These are phyloP conservation scores for Pygoscelis antarcticus DNA, from an alignment of 2,113 vertebrate species.

Conservation along the genomic window DNA sequence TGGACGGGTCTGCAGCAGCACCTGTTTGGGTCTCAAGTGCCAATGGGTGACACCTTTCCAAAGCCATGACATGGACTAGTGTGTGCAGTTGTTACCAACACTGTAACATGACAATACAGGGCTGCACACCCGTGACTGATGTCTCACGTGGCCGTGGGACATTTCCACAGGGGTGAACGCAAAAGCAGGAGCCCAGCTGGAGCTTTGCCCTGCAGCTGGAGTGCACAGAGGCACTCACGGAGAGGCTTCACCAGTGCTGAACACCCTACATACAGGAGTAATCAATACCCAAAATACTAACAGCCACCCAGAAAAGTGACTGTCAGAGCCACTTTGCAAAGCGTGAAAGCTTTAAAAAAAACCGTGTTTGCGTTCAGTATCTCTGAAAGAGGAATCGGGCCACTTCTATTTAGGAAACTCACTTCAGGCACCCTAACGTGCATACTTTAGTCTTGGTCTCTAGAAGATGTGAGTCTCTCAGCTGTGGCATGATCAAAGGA, in stretches of 20 bases:
- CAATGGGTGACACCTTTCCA: neutral
- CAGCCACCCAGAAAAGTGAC: neutral
- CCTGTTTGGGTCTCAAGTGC: neutral
- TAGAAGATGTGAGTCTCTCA: neutral
- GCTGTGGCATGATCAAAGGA: neutral
- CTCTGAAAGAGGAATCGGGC: neutral
- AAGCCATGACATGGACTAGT: rapidly evolving
- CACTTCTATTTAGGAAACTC: neutral
- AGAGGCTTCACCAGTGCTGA: neutral
- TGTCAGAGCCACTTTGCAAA: neutral
- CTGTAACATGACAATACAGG: rapidly evolving
- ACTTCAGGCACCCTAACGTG: neutral
- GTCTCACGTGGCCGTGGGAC: rapidly evolving
- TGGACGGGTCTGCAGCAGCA: neutral
- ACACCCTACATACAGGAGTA: neutral
- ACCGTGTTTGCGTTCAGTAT: neutral
- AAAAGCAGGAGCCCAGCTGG: neutral
- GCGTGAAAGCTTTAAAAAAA: neutral
- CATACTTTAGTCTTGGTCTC: neutral
- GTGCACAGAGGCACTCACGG: neutral
- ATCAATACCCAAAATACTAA: neutral
- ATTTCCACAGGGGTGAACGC: neutral
- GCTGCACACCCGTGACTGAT: neutral
- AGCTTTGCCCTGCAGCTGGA: neutral
- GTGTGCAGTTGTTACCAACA: neutral